Evolutionary conservation across 2,888 invertebrate species (phyloP).

Genomic region (Brachypalpus laphriformis): DNA sequence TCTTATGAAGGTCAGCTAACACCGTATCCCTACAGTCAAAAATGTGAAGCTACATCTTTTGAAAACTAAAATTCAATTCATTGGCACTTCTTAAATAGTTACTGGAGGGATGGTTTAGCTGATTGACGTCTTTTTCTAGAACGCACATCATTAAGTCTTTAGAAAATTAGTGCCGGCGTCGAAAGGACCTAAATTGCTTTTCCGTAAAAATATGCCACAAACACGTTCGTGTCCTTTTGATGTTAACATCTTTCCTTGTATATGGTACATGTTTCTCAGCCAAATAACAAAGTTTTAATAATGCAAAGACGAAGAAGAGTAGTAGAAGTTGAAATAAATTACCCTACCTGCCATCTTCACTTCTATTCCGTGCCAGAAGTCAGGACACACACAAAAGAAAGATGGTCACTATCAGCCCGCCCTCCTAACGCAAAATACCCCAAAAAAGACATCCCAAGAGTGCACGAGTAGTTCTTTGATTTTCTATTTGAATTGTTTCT

Average conservation of each 20-base stretch:
- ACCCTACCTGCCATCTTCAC: constrained; percentile 62
- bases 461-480: constrained; percentile 71
- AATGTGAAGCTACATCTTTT: no score
- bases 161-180: background rate
- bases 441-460: constrained; percentile 41
- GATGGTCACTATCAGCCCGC: constrained; percentile 37
- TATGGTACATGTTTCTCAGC: constrained; percentile 16
- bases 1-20: no score
- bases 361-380: constrained; percentile 8
- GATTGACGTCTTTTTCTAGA: no score
- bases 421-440: background rate
- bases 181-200: background rate
- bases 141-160: background rate
- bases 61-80: no score
- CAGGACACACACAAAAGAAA: constrained; percentile 12
- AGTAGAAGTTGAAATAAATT: constrained; percentile 59
- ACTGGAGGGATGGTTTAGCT: no score
- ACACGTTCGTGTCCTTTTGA: constrained; percentile 52
- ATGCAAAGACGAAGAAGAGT: constrained; percentile 54
- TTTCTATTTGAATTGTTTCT: constrained; percentile 73
- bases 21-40: no score
- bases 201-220: background rate
- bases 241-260: background rate
- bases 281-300: constrained; percentile 61
- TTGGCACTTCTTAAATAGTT: no score